phyloP scores from a whole-genome alignment of 1,140 invertebrate species.

The Calephelis nemesis region DNA sequence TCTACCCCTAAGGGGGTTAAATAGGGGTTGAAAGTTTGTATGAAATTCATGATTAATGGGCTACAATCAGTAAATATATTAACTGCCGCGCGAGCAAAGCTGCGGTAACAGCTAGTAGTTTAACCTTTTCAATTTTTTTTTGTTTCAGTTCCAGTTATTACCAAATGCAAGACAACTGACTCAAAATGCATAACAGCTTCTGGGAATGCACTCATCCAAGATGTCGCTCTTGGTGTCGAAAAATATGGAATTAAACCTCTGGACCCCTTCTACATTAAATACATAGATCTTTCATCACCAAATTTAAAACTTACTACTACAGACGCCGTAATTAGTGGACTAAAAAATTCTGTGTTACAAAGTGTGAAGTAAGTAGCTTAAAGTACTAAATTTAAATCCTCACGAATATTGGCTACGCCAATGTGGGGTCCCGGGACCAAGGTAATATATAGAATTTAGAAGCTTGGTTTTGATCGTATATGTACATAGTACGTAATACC shows the following conservation, averaged over 20 bases:
- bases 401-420: too few species aligned
- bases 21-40: too few species aligned
- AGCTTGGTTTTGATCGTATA: too few species aligned
- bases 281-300: constrained; percentile 33
- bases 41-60: too few species aligned
- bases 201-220: constrained; percentile 31
- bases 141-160: constrained; percentile 25
- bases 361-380: constrained; percentile 31
- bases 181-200: constrained; percentile 41
- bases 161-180: constrained; percentile 44
- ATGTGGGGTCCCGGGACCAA: too few species aligned
- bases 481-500: too few species aligned
- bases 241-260: constrained; percentile 36
- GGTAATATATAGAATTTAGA: too few species aligned
- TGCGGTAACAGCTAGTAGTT: too few species aligned
- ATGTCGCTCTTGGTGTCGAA: constrained; percentile 42
- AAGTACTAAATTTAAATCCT: not conserved
- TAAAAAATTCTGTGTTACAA: constrained; percentile 29
- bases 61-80: too few species aligned
- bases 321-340: constrained; percentile 35
- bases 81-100: too few species aligned
- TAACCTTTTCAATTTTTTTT: not conserved
- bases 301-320: constrained; percentile 40
- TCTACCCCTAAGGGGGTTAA: too few species aligned
- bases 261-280: constrained; percentile 37